phyloP scores from a whole-genome alignment of 1,140 invertebrate genomes.

The Eupeodes corollae region DNA sequence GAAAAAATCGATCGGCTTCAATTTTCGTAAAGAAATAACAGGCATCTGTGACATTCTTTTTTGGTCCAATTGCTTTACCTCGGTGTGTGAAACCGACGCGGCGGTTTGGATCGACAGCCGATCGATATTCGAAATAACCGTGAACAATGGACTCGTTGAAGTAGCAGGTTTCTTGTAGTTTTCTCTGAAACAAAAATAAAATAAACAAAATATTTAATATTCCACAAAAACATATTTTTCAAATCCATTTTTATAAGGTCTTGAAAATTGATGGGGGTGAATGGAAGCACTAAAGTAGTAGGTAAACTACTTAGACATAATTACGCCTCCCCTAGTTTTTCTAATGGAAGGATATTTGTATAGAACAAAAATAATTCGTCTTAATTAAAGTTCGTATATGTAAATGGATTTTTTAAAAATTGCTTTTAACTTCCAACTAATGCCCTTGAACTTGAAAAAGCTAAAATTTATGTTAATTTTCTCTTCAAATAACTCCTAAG shows the following conservation, averaged over 20 bases:
- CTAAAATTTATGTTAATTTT: not conserved
- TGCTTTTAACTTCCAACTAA: too few species aligned
- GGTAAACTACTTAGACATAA: too few species aligned
- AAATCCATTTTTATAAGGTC: not conserved
- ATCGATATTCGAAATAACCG: constrained; percentile 37
- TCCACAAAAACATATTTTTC: not conserved
- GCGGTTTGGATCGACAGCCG: constrained; percentile 33
- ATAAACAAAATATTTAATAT: not conserved
- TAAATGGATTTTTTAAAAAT: too few species aligned
- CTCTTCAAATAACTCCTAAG: not conserved
- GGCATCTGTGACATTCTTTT: constrained; percentile 34
- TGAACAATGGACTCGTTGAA: constrained; percentile 36
- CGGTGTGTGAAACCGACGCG: constrained; percentile 33
- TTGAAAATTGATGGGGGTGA: too few species aligned
- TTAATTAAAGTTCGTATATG: too few species aligned
- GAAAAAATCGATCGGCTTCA: constrained; percentile 33
- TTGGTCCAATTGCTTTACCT: constrained; percentile 34
- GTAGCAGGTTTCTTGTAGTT: constrained; percentile 35
- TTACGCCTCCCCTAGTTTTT: too few species aligned
- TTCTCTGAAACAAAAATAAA: constrained; percentile 20
- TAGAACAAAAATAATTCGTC: too few species aligned
- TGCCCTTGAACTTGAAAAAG: too few species aligned
- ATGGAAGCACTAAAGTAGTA: too few species aligned
- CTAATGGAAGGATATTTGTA: too few species aligned
- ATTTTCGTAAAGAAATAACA: constrained; percentile 35